Evolutionary conservation across 2,113 vertebrate species (phyloP).

Genomic region (Onychorhynchus coronatus): DNA sequence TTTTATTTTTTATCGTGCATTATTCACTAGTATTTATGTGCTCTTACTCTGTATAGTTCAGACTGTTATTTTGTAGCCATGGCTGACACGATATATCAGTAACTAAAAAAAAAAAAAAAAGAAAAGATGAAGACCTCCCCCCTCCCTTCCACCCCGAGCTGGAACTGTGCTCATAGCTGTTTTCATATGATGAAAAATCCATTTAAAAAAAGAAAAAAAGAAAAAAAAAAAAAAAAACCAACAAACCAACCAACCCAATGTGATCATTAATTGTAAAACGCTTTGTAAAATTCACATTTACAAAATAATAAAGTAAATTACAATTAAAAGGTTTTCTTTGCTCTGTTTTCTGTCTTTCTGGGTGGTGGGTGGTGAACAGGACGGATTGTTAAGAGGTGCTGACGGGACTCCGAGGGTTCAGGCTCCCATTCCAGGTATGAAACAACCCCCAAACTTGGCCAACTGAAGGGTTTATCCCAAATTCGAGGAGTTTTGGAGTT

Average conservation of each 20-base stretch:
- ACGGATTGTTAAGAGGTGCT: accelerated
- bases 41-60: slow-evolving; percentile 68
- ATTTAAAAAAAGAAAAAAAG: neutral
- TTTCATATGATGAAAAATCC: slow-evolving; percentile 51
- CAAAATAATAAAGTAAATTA: slow-evolving; percentile 83
- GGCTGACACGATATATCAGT: slow-evolving; percentile 62
- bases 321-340: neutral
- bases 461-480: neutral
- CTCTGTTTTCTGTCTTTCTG: neutral
- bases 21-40: slow-evolving; percentile 68
- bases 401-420: neutral
- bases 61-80: slow-evolving; percentile 75
- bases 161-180: slow-evolving; percentile 39
- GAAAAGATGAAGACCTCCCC: neutral
- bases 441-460: too few relatives aligned
- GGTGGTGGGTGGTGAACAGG: neutral
- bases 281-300: slow-evolving; percentile 86
- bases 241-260: neutral
- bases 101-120: neutral
- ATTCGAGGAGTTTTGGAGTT: accelerated
- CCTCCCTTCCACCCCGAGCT: neutral
- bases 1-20: neutral
- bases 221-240: too few relatives aligned
- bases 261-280: slow-evolving; percentile 75
- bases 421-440: neutral